Percentiles rank a stretch among this genome's conserved stretches.
Conservation (phyloP, 2,113 vertebrate species). For the Nycticorax nycticorax region DNA sequence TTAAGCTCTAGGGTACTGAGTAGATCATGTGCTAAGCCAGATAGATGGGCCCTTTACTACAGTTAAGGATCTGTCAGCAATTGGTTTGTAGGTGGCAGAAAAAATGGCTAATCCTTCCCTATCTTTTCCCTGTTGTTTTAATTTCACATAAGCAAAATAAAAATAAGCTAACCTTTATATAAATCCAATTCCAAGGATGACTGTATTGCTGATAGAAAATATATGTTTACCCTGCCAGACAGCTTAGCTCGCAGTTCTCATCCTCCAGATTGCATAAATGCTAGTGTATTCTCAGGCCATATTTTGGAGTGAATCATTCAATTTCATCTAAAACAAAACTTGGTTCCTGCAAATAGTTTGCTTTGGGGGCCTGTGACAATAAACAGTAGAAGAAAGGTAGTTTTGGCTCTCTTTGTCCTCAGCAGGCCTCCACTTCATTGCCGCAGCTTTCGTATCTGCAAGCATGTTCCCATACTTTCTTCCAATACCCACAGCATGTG, state of each 20-base stretch:
- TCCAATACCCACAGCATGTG: neutral
- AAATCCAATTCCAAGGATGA: neutral
- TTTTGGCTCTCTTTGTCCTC: neutral
- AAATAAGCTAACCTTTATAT: slow-evolving; percentile 24
- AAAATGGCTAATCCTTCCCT: neutral
- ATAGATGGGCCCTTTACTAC: neutral
- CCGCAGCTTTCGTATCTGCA: neutral
- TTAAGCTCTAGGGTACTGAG: neutral
- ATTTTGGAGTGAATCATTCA: neutral
- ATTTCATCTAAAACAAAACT: neutral
- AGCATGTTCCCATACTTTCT: neutral
- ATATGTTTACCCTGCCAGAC: neutral
- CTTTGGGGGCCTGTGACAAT: neutral
- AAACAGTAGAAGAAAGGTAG: neutral
- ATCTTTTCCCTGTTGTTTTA: neutral
- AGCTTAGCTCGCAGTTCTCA: neutral
- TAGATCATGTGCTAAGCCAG: neutral
- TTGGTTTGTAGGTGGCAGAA: neutral
- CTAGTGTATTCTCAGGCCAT: neutral
- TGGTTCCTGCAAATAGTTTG: neutral
- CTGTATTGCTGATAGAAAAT: neutral
- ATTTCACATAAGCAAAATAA: neutral
- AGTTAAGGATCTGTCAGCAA: neutral
- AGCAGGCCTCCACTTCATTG: neutral
- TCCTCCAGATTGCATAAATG: neutral